Conservation (phyloP, 2,113 vertebrate genomes). For the Pteronura brasiliensis region DNA sequence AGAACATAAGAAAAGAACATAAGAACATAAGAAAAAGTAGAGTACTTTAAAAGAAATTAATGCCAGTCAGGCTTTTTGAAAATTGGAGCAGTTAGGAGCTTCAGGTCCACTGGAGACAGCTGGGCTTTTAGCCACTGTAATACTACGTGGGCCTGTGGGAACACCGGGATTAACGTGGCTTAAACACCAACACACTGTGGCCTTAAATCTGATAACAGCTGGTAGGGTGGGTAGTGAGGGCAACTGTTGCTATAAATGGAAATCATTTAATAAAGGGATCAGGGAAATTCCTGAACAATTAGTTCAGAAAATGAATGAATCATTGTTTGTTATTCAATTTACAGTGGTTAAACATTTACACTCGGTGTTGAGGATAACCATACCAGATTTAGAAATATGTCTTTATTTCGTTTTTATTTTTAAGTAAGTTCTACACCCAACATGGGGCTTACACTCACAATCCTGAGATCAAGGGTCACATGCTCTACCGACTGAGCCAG, state of each 20-base stretch:
- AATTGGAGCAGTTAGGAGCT: not conserved
- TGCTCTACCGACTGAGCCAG: not conserved
- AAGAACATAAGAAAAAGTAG: not conserved
- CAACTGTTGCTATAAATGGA: slow-evolving; percentile 49
- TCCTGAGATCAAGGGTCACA: not conserved
- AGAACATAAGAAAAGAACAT: too few species aligned
- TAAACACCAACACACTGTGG: not conserved
- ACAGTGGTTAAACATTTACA: not conserved
- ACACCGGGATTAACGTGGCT: not conserved
- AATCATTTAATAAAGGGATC: slow-evolving; percentile 49
- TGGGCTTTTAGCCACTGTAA: not conserved
- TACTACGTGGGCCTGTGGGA: not conserved
- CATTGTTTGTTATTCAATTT: not conserved
- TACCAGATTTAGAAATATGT: not conserved
- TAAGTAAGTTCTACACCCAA: not conserved
- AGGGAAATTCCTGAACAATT: slow-evolving; percentile 26
- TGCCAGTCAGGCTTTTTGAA: not conserved
- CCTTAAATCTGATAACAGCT: slow-evolving; percentile 45
- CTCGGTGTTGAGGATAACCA: not conserved
- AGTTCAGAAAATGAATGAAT: not conserved
- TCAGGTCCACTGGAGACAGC: not conserved
- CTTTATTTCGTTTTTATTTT: not conserved
- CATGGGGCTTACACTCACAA: not conserved
- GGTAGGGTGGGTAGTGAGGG: not conserved
- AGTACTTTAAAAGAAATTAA: not conserved